Evolutionary conservation across 2,113 vertebrate species (phyloP), one percentile per base, ranked within the genome.

Genomic region (Rutilus rutilus): DNA sequence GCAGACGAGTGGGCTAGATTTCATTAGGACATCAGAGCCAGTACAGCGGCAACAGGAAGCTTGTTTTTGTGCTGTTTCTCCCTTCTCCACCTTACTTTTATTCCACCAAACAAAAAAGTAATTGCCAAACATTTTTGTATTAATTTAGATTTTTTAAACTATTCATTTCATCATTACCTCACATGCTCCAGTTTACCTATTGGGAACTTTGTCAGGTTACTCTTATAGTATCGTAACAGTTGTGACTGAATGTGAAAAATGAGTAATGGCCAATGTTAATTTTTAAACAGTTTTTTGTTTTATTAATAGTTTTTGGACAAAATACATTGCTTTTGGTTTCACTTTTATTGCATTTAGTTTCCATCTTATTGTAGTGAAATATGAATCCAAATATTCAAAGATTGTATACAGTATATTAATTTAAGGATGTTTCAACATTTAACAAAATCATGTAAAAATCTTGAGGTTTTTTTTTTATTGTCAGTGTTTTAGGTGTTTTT

Each of bases 1-100:
- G 91, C 91, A 90, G 90, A 92, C 88, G 89, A 93, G 92, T 90
- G 93, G 90, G 92, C 92, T 91, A 90, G 89, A 94, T 93, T 93
- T 94, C 91, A 94, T 93, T 93, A 92, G 84, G 90, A 90, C 90
- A 90, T 92, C 90, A 89, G 81, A 90, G 90, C 89, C 88, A 90
- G 87, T 80, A 86, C 86, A 90, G 90, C 25, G 7, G 47, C 23
- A 82, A 90, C 82, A 88, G 90, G 90, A 89, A 90, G 82, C 62
- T 69, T 8, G 25, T 33, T 69, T 82, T 69, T 52, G 9, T 33
- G 17, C 17, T 0, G 2, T 75, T 27, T 75, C 23, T n/a, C 17
- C 9, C 36, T 59, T 5, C 60, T 47, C 60, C 6, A 79, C 60
- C 64, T 54, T 89, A 73, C 21, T 19, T 50, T 57, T 14, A 36